phyloP scores from a whole-genome alignment of 1,140 invertebrate species.

The Asbolus verrucosus region DNA sequence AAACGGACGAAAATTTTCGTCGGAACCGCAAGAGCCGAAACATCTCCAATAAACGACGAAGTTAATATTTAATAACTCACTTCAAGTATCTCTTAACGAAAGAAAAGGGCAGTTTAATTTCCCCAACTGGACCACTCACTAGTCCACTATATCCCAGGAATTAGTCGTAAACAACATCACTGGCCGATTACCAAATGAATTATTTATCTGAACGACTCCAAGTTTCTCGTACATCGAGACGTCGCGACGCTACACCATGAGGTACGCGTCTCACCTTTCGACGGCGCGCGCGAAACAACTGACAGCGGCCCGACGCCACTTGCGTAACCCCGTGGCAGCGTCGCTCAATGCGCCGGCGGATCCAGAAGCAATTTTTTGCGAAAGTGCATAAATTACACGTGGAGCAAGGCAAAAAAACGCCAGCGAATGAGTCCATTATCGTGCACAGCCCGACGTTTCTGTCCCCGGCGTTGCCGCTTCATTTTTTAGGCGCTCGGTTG shows the following conservation, averaged over 20 bases:
- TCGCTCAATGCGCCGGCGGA: neutral
- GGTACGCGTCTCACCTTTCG: neutral
- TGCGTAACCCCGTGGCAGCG: neutral
- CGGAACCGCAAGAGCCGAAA: no score
- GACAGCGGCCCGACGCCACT: neutral
- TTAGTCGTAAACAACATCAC: neutral
- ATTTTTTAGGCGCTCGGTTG: neutral
- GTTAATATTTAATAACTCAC: no score
- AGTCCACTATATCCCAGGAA: no score
- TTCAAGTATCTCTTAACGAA: no score
- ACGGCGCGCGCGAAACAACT: conserved; percentile 21
- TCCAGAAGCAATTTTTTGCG: no score
- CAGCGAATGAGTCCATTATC: neutral
- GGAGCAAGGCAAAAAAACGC: no score
- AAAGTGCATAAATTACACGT: conserved; percentile 8
- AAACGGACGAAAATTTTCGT: no score
- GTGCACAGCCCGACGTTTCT: neutral
- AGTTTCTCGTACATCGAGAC: conserved; percentile 8
- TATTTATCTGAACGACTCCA: neutral
- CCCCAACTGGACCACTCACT: no score
- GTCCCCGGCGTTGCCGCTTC: neutral
- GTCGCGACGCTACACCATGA: conserved; percentile 8
- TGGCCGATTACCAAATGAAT: neutral
- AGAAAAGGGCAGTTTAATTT: no score
- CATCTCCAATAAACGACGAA: no score